Base-by-base conservation (phyloP, 2,797 vertebrate species). In the Aulostomus chinensis region DNA sequence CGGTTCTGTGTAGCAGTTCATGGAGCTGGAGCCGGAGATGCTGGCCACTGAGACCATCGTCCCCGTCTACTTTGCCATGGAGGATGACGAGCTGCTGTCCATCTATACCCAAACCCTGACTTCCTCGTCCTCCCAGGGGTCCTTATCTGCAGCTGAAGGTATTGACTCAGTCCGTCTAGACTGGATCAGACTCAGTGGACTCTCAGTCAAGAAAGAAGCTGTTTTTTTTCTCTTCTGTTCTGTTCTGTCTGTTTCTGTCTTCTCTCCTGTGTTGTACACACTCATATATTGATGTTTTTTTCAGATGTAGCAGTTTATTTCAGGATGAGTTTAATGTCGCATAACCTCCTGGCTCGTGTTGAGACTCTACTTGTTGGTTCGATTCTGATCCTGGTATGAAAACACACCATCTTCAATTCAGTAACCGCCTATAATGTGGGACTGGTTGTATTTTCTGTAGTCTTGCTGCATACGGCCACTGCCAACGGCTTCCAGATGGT, bases 401-500 rank as follows among this genome's bases (percentile, higher is more conserved):
- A n/a, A n/a, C n/a, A n/a, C n/a, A n/a, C n/a, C n/a, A n/a, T n/a
- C n/a, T n/a, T n/a, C n/a, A n/a, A n/a, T n/a, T n/a, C n/a, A n/a
- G n/a, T n/a, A n/a, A n/a, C n/a, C n/a, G n/a, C n/a, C n/a, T n/a
- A n/a, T n/a, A 21, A 21, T 6, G 21, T 31, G 29, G 13, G 3
- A 3, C 20, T 18, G 16, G 3, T 43, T 29, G 22, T 9, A 36
- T 20, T 45, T 41, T 33, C 32, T 70, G 1, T 51, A 99, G 97
- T 99, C 55, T 84, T 99, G 56, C 84, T 99, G 33, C 95, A 97
- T 72, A 98, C 97, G 0, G 97, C 97, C 47, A 99, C 97, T 1
- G 97, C 97, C 58, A 99, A 97, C 0, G 97, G 97, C 54, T 99
- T 99, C 77, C 97, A 99, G 88, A 98, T 99, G 96, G 97, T 99